Conservation (phyloP, 35 echinoderm and acorn worm species). For the Hemicentrotus pulcherrimus region DNA sequence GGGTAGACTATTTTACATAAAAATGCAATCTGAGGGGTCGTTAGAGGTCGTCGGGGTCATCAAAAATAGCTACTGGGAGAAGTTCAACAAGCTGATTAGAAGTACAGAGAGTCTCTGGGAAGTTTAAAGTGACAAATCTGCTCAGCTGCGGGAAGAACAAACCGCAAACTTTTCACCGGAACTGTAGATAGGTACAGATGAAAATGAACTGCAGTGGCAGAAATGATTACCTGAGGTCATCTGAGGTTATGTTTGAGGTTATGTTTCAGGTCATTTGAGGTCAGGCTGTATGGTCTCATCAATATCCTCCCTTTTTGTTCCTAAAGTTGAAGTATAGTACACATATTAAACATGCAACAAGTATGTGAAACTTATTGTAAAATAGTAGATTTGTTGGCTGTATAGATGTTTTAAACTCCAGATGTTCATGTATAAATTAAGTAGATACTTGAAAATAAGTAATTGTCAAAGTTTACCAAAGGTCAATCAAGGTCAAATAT, state of each 20-base stretch:
- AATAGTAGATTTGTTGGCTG: not conserved
- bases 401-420: not conserved
- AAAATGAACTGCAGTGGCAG: not conserved
- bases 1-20: slow-evolving; percentile 11
- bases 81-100: slow-evolving; percentile 18
- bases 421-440: not conserved
- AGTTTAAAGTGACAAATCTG: not conserved
- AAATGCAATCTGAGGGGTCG: not conserved
- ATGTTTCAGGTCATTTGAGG: not conserved
- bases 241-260: not conserved
- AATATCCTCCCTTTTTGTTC: not conserved
- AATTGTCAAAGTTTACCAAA: not conserved
- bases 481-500: not conserved
- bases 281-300: no score
- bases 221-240: not conserved
- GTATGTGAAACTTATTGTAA: not conserved
- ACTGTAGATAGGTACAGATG: not conserved
- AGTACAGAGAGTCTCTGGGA: not conserved
- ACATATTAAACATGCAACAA: not conserved
- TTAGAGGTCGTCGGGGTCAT: not conserved
- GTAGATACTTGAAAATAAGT: not conserved
- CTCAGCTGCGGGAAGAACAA: not conserved
- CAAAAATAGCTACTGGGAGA: not conserved
- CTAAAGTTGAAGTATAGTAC: not conserved
- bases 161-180: not conserved